phyloP scores from a whole-genome alignment of 2,888 invertebrate genomes.

The Leucania comma region DNA sequence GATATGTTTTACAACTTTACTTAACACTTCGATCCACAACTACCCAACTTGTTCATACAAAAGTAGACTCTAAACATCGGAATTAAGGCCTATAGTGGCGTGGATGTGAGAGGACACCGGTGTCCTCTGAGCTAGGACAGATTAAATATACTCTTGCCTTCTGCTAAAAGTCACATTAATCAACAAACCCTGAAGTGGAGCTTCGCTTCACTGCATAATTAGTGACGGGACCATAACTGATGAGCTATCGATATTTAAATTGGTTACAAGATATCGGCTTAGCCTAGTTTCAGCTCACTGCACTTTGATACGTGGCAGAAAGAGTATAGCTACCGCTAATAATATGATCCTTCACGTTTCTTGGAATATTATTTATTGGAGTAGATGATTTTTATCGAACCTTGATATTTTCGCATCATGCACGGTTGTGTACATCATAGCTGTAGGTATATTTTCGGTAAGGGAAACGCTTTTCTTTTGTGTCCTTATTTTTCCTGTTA shows the following conservation, averaged over 20 bases:
- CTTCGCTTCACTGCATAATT: slow-evolving; percentile 46
- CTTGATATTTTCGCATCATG: slow-evolving; percentile 14
- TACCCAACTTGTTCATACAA: no score
- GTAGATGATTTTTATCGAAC: slow-evolving; percentile 5
- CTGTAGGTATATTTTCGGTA: no score
- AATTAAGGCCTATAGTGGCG: no score
- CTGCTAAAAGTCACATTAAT: slow-evolving; percentile 40
- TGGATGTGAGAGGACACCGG: no score
- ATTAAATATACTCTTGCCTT: not conserved
- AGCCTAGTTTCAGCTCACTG: slow-evolving; percentile 50
- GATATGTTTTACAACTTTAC: no score
- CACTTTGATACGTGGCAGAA: slow-evolving; percentile 23
- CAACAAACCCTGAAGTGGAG: slow-evolving; percentile 30
- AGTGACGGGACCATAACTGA: slow-evolving; percentile 47
- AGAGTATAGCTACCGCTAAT: slow-evolving; percentile 4
- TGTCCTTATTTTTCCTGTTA: not conserved
- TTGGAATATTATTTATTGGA: slow-evolving; percentile 12
- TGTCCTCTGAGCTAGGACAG: no score
- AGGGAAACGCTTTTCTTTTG: not conserved
- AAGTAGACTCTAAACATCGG: no score
- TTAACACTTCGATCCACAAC: no score
- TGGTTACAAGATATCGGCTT: slow-evolving; percentile 54
- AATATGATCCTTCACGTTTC: not conserved
- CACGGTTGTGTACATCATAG: not conserved
- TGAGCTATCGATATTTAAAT: slow-evolving; percentile 63